phyloP scores from a whole-genome alignment of 2,113 vertebrate species.

The Silurus asotus region DNA sequence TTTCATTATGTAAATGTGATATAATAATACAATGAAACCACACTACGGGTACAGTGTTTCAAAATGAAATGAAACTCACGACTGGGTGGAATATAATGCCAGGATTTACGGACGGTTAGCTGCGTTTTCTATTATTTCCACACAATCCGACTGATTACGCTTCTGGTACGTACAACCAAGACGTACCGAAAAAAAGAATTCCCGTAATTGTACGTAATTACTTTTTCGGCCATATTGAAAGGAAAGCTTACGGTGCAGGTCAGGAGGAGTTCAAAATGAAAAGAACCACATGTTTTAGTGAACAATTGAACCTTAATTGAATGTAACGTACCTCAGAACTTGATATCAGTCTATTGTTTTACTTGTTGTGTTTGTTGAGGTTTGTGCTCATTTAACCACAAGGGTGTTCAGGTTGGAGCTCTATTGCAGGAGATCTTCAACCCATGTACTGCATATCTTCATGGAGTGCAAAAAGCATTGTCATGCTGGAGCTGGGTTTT shows the following conservation, averaged over 20 bases:
- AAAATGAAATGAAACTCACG: constrained; percentile 28
- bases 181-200: neutral
- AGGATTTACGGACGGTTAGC: neutral
- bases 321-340: no score
- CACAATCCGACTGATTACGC: constrained; percentile 3
- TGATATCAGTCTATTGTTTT: no score
- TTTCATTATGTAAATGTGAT: constrained; percentile 44
- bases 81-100: constrained; percentile 1
- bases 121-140: constrained; percentile 26
- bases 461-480: no score
- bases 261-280: no score
- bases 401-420: no score
- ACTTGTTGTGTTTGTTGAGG: no score
- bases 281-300: no score
- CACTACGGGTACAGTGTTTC: constrained; percentile 14
- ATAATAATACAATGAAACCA: constrained; percentile 26
- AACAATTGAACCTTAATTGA: no score
- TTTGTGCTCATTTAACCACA: no score
- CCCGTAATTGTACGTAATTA: neutral
- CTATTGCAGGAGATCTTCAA: no score
- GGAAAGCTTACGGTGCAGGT: neutral
- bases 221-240: neutral
- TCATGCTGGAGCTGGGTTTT: no score
- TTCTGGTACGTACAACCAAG: neutral
- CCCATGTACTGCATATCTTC: no score